A percentile compares a stretch with the other conserved stretches of the same genome.
Conservation (phyloP, 2,113 vertebrate species). For the Theristicus caerulescens region DNA sequence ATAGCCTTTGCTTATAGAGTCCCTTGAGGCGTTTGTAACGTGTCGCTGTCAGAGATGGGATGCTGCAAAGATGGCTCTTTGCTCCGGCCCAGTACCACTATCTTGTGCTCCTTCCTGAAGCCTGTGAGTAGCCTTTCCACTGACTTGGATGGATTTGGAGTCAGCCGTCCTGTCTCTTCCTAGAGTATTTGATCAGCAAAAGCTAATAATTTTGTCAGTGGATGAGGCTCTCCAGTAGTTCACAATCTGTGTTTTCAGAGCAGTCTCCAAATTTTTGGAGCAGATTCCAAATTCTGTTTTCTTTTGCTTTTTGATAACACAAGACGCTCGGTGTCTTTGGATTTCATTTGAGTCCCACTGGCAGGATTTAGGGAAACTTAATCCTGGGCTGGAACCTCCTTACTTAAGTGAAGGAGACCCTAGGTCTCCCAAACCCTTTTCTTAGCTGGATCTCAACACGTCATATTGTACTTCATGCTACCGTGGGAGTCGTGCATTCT, state of each 20-base stretch:
- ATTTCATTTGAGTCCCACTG: background rate
- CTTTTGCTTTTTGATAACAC: background rate
- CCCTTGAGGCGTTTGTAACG: background rate
- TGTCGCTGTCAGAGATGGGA: background rate
- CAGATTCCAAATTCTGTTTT: background rate
- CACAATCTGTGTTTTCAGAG: background rate
- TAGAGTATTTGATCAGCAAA: background rate
- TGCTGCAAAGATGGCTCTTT: background rate
- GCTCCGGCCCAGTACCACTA: background rate
- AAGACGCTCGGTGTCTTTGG: fast-evolving
- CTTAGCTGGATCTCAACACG: background rate
- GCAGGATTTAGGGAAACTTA: background rate
- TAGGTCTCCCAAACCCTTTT: background rate
- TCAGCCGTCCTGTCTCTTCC: background rate
- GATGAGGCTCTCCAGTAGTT: background rate
- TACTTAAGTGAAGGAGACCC: background rate
- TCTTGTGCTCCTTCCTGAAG: background rate
- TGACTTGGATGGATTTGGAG: background rate
- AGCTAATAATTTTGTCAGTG: background rate
- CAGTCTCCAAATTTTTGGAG: background rate
- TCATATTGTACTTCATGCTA: background rate
- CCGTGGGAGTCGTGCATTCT: background rate
- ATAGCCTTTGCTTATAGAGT: background rate
- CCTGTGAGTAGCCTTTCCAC: background rate
- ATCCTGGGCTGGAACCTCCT: background rate